These are phyloP conservation scores for Cephalotes varians DNA, from an alignment of 2,888 invertebrate species.

Conservation along the genomic window DNA sequence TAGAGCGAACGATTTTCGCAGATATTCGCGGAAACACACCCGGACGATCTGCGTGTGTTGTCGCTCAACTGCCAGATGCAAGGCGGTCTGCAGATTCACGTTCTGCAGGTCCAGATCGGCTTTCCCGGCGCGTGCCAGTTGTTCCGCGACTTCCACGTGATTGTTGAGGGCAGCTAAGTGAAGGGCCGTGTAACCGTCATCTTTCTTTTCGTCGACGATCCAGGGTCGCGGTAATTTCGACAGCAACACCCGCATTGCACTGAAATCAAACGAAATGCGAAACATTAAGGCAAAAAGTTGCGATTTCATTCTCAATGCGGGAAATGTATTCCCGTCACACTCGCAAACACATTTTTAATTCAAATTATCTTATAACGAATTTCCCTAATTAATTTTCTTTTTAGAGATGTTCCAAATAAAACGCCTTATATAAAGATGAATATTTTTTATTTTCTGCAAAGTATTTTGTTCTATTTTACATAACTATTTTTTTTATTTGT, in stretches of 20 bases:
- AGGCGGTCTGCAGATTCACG: conserved; percentile 96
- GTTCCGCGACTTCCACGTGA: conserved; percentile 98
- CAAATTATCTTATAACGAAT: conserved; percentile 18
- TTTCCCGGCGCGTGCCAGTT: conserved; percentile 94
- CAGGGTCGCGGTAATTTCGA: conserved; percentile 97
- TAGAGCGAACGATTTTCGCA: background rate
- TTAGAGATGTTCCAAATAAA: background rate
- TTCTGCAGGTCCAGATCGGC: conserved; percentile 98
- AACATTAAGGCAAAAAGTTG: background rate
- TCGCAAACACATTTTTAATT: background rate
- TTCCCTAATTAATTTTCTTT: conserved; percentile 7
- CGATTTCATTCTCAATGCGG: background rate
- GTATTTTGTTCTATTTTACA: background rate
- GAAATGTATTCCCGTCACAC: background rate
- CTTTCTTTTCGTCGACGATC: conserved; percentile 99
- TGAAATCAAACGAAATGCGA: conserved; percentile 82
- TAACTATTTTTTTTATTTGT: background rate
- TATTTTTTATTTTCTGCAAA: background rate
- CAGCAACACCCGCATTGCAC: conserved; percentile 98
- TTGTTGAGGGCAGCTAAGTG: conserved; percentile 98
- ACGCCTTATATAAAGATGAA: background rate
- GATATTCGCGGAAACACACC: conserved; percentile 85
- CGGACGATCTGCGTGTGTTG: conserved; percentile 99
- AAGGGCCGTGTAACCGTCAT: conserved; percentile 98
- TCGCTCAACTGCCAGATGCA: conserved; percentile 98